These are phyloP conservation scores for Marronus borbonicus DNA, from an alignment of 2,888 invertebrate genomes.

Conservation along the genomic window DNA sequence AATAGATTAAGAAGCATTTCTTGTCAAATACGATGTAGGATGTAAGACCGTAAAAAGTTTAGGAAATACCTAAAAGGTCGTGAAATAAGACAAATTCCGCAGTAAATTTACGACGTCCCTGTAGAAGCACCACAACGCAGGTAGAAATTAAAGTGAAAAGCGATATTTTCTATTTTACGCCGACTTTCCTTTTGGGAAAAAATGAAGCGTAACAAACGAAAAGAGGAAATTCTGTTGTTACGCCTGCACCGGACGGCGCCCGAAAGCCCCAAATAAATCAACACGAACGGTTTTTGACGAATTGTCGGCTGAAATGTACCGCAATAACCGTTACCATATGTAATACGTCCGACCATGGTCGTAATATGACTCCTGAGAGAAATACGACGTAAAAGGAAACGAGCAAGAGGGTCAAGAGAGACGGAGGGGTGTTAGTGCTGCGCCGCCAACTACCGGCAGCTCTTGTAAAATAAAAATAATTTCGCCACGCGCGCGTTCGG, in stretches of 20 bases:
- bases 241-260: conserved; percentile 3
- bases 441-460: conserved; percentile 2
- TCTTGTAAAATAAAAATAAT: conserved; percentile 43
- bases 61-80: too few relatives aligned
- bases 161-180: conserved; percentile 37
- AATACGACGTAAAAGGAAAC: conserved; percentile 47
- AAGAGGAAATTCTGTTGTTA: conserved; percentile 35
- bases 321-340: conserved; percentile 47
- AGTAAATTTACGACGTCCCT: not conserved
- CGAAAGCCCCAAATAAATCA: conserved; percentile 39
- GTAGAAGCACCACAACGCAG: not conserved
- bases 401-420: conserved; percentile 32
- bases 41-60: too few relatives aligned
- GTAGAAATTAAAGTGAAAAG: conserved; percentile 26
- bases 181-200: conserved; percentile 31
- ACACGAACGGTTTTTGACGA: conserved; percentile 43
- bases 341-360: conserved; percentile 42
- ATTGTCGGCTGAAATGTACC: conserved; percentile 43
- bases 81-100: not conserved
- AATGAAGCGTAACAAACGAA: conserved; percentile 41
- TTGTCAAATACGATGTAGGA: too few relatives aligned
- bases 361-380: conserved; percentile 52
- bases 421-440: not conserved
- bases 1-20: too few relatives aligned
- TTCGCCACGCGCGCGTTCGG: conserved; percentile 31